phyloP scores from a whole-genome alignment of 1,140 invertebrate species.

The Ostrea denselamellosa region DNA sequence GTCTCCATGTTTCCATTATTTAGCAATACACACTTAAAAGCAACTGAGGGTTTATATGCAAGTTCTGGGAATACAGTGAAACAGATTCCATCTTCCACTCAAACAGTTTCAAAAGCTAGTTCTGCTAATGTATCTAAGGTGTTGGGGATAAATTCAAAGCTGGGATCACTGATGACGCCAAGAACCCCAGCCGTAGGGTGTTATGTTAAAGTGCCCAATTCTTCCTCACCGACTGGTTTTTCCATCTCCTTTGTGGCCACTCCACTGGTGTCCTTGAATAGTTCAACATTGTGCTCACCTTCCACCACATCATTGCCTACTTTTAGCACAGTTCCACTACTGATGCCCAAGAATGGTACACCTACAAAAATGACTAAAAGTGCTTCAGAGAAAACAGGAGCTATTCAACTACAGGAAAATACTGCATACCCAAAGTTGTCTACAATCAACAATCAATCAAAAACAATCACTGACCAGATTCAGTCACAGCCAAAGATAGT shows the following conservation, averaged over 20 bases:
- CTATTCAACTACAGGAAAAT: neutral
- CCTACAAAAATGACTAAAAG: neutral
- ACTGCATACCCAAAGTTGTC: neutral
- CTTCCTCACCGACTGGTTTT: neutral
- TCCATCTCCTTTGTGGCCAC: neutral
- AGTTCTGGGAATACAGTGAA: neutral
- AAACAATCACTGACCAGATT: neutral
- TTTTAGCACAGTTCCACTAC: neutral
- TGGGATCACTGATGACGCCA: neutral
- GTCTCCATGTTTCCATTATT: neutral
- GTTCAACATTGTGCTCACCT: neutral
- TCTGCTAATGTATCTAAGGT: neutral
- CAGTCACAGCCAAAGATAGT: neutral
- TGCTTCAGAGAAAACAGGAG: neutral
- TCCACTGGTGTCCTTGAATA: neutral
- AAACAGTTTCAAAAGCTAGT: neutral
- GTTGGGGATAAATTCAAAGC: neutral
- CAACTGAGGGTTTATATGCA: neutral
- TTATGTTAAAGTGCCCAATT: slow-evolving; percentile 9
- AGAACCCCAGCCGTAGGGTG: neutral
- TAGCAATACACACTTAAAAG: neutral
- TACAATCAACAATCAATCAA: neutral
- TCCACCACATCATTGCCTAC: neutral
- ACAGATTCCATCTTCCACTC: neutral
- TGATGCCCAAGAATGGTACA: neutral